Evolutionary conservation across 2,797 vertebrate species (phyloP).

Genomic region (Fistularia commersonii): DNA sequence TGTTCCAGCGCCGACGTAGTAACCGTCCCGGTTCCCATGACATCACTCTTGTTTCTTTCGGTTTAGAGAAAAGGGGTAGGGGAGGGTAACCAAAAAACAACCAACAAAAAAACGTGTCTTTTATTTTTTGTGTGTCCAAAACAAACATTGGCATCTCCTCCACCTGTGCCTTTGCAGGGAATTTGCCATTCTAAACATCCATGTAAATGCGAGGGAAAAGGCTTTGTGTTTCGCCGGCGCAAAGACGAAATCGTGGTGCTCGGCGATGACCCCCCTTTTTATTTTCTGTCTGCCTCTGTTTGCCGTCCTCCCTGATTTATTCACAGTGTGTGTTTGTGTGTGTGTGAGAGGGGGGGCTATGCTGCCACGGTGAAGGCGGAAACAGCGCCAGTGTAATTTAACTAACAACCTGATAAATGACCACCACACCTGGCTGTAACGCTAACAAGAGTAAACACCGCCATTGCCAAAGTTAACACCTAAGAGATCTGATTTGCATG

Average conservation of each 20-base stretch:
- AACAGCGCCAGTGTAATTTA: slow-evolving; percentile 35
- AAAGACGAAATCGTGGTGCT: slow-evolving; percentile 45
- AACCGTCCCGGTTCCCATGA: too few relatives aligned
- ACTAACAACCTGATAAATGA: slow-evolving; percentile 39
- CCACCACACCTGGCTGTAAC: slow-evolving; percentile 53
- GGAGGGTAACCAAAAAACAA: too few relatives aligned
- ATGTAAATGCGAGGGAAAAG: slow-evolving; percentile 82
- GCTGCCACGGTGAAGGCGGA: slow-evolving; percentile 17
- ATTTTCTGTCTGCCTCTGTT: slow-evolving; percentile 14
- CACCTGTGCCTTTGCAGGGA: slow-evolving; percentile 54
- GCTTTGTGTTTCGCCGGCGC: slow-evolving; percentile 49
- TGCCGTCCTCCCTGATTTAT: slow-evolving; percentile 20
- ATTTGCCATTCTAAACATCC: slow-evolving; percentile 79
- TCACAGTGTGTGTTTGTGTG: too few relatives aligned
- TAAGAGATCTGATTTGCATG: slow-evolving; percentile 59
- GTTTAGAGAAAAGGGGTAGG: too few relatives aligned
- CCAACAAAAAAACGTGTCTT: slow-evolving; percentile 1
- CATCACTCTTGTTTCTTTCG: background rate
- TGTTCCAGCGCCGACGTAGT: too few relatives aligned
- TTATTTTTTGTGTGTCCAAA: too few relatives aligned
- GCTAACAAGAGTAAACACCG: slow-evolving; percentile 48
- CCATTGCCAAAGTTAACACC: slow-evolving; percentile 58
- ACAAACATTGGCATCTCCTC: slow-evolving; percentile 49
- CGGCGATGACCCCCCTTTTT: slow-evolving; percentile 11
- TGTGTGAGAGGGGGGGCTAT: too few relatives aligned